These are phyloP conservation scores for Mastomys coucha DNA, from an alignment of 2,113 vertebrate species.

Conservation along the genomic window DNA sequence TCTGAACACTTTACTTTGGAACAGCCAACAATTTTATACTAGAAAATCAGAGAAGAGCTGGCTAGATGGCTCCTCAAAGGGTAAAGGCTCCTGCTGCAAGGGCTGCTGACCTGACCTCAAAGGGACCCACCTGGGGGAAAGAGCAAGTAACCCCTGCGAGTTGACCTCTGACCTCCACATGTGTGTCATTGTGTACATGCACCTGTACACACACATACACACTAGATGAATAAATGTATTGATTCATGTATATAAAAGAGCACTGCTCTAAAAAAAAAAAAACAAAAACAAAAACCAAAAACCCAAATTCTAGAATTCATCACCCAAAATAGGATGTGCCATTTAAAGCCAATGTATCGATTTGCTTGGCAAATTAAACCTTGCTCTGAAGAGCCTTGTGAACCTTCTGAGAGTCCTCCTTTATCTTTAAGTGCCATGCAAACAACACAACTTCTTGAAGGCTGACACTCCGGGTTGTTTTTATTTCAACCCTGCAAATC, in stretches of 20 bases:
- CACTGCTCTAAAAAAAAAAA: neutral
- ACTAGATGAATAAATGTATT: neutral
- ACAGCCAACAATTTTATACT: neutral
- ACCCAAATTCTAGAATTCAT: neutral
- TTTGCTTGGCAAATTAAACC: conserved; percentile 40
- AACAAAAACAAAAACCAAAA: too few relatives aligned
- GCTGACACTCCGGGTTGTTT: neutral
- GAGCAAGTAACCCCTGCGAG: neutral
- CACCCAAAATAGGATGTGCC: neutral
- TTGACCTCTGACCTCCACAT: neutral
- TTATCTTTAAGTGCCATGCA: neutral
- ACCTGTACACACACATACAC: neutral
- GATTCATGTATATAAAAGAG: neutral
- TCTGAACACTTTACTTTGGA: conserved; percentile 5
- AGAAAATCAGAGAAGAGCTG: neutral
- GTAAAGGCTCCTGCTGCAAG: neutral
- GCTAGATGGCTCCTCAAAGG: neutral
- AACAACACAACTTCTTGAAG: neutral
- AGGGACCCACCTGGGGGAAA: neutral
- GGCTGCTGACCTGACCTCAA: too few relatives aligned
- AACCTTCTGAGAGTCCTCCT: neutral
- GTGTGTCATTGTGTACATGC: neutral
- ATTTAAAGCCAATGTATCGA: conserved; percentile 25
- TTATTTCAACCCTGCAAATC: neutral
- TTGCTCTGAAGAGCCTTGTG: neutral